A percentile compares a stretch with the other conserved stretches of the same genome.
Evolutionary conservation across 2,888 invertebrate species (phyloP).

Genomic region (Drosophila anomelani): DNA sequence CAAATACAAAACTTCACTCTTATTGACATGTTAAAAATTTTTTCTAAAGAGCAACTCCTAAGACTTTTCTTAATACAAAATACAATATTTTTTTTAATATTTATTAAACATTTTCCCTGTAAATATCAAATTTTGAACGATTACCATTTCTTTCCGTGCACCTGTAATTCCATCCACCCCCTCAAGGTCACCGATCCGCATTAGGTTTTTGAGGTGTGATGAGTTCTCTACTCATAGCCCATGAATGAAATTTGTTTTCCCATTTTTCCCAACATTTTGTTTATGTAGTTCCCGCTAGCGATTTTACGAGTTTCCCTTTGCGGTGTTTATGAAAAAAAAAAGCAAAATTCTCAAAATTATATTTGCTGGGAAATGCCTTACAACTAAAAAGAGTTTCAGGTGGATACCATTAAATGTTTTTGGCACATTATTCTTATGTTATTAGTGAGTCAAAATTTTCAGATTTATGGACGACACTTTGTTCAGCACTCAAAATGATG

Average conservation of each 20-base stretch:
- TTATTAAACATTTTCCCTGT: not conserved
- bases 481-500: slow-evolving; percentile 28
- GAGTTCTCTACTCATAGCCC: slow-evolving; percentile 19
- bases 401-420: slow-evolving; percentile 20
- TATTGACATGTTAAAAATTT: not conserved
- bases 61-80: not conserved
- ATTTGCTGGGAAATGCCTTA: slow-evolving; percentile 37
- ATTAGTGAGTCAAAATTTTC: slow-evolving; percentile 6
- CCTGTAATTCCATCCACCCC: slow-evolving; percentile 64
- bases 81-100: too few relatives aligned
- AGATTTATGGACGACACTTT: slow-evolving; percentile 44
- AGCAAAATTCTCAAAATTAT: slow-evolving; percentile 8
- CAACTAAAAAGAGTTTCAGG: slow-evolving; percentile 34
- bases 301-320: slow-evolving; percentile 53
- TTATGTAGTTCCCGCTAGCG: slow-evolving; percentile 44
- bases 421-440: slow-evolving; percentile 25
- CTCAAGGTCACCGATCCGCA: slow-evolving; percentile 58
- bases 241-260: slow-evolving; percentile 61
- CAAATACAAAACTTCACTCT: not conserved
- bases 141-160: slow-evolving; percentile 20
- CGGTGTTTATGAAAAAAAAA: slow-evolving; percentile 57
- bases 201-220: slow-evolving; percentile 32
- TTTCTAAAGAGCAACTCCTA: not conserved
- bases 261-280: slow-evolving; percentile 52
- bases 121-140: not conserved